Evolutionary conservation across 2,113 vertebrate genomes (phyloP).

Genomic region (Toxostoma redivivum): DNA sequence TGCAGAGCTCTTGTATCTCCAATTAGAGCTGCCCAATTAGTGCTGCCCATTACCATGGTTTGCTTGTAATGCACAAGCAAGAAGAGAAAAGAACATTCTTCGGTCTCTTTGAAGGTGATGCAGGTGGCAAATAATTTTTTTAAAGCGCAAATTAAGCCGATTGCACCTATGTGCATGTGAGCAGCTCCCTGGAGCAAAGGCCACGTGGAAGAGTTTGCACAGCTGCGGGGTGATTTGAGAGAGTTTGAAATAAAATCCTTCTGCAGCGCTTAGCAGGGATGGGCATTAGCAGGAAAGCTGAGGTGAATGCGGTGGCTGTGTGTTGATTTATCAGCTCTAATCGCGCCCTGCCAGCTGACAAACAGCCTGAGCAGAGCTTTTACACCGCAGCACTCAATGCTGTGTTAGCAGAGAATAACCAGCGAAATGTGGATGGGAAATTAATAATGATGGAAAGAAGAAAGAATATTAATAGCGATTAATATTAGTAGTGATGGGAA

Average conservation of each 20-base stretch:
- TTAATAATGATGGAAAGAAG: too few relatives aligned
- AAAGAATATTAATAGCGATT: too few relatives aligned
- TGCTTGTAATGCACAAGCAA: neutral
- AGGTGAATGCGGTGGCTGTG: neutral
- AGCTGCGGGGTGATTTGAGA: neutral
- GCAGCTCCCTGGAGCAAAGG: neutral
- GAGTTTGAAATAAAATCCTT: neutral
- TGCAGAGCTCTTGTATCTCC: accelerated
- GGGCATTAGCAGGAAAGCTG: neutral
- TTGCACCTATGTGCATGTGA: neutral
- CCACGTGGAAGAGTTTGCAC: neutral
- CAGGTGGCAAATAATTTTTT: neutral
- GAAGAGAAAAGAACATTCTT: neutral
- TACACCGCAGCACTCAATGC: neutral
- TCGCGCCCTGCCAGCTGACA: neutral
- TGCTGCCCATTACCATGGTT: neutral
- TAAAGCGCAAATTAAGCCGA: neutral
- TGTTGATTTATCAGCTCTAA: neutral
- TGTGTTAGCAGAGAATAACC: neutral
- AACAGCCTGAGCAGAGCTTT: neutral
- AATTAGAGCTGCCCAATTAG: neutral
- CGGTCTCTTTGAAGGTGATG: neutral
- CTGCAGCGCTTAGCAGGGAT: neutral
- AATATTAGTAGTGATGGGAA: too few relatives aligned
- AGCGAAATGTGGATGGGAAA: too few relatives aligned